Conservation (phyloP, 2,797 vertebrate species). For the Petrocephalus sullivani region DNA sequence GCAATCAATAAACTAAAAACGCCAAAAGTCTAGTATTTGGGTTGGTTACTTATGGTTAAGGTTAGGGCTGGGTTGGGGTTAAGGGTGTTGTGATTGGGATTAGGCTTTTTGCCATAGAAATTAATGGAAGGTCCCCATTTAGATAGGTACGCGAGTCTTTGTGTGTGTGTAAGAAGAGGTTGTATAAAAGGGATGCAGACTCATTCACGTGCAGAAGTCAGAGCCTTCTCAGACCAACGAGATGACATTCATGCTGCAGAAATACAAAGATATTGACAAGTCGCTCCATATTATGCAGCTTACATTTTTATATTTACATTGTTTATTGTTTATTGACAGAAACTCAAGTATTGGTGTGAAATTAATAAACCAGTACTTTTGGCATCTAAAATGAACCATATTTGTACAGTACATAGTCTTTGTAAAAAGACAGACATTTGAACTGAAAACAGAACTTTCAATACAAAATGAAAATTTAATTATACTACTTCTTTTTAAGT, state of each 20-base stretch:
- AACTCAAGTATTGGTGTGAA: background rate
- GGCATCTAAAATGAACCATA: background rate
- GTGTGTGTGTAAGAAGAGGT: background rate
- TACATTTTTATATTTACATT: constrained; percentile 5
- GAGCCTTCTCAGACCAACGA: background rate
- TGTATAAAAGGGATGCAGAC: background rate
- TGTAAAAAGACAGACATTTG: constrained; percentile 20
- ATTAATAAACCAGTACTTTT: background rate
- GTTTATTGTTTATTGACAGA: constrained; percentile 13
- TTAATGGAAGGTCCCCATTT: background rate
- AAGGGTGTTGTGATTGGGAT: background rate
- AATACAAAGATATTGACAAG: background rate
- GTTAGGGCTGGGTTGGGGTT: background rate
- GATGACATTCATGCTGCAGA: background rate
- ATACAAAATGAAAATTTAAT: constrained; percentile 15
- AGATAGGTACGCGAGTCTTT: background rate
- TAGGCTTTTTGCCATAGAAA: background rate
- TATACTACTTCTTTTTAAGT: background rate
- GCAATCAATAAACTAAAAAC: no score
- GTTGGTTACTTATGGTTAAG: background rate
- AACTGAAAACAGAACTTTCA: constrained; percentile 12
- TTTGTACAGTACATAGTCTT: constrained; percentile 2
- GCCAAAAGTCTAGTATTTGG: background rate
- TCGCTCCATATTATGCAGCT: background rate
- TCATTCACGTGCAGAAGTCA: background rate